These are phyloP conservation scores for Trichomycterus rosablanca DNA, from an alignment of 2,113 vertebrate genomes.

Conservation along the genomic window DNA sequence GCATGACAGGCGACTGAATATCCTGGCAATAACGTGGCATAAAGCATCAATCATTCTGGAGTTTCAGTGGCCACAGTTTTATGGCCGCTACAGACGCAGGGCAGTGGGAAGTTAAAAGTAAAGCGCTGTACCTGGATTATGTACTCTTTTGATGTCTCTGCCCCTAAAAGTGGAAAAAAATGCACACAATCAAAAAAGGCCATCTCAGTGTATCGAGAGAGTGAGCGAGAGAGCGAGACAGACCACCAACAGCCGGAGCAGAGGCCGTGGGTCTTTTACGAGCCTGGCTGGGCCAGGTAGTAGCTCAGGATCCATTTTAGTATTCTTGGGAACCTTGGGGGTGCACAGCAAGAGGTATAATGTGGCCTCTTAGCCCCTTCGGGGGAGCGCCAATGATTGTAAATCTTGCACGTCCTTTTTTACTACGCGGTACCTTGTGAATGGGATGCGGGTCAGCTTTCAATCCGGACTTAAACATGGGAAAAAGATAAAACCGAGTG, in stretches of 20 bases:
- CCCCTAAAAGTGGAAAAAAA: constrained; percentile 44
- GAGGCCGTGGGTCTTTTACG: constrained; percentile 48
- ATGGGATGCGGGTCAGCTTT: constrained; percentile 35
- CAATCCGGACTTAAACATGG: constrained; percentile 28
- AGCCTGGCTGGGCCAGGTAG: constrained; percentile 40
- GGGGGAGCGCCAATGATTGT: constrained; percentile 35
- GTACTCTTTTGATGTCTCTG: constrained; percentile 62
- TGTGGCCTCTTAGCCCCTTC: constrained; percentile 32
- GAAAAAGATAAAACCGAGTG: constrained; percentile 25
- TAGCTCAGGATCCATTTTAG: constrained; percentile 44
- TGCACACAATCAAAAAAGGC: constrained; percentile 44
- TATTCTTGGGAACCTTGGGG: constrained; percentile 12
- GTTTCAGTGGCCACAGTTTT: constrained; percentile 43
- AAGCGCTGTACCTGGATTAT: constrained; percentile 51
- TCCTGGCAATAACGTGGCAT: too few relatives aligned
- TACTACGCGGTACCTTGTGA: constrained; percentile 31
- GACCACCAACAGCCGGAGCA: constrained; percentile 56
- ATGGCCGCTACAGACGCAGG: constrained; percentile 45
- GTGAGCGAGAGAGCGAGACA: constrained; percentile 36
- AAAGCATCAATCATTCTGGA: constrained; percentile 44
- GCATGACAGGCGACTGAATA: too few relatives aligned
- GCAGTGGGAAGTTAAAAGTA: constrained; percentile 47
- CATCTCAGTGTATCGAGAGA: constrained; percentile 36
- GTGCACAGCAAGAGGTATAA: constrained; percentile 26
- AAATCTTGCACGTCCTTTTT: constrained; percentile 42